Conservation (phyloP, 2,113 vertebrate species). For the Zosterops hypoxanthus region DNA sequence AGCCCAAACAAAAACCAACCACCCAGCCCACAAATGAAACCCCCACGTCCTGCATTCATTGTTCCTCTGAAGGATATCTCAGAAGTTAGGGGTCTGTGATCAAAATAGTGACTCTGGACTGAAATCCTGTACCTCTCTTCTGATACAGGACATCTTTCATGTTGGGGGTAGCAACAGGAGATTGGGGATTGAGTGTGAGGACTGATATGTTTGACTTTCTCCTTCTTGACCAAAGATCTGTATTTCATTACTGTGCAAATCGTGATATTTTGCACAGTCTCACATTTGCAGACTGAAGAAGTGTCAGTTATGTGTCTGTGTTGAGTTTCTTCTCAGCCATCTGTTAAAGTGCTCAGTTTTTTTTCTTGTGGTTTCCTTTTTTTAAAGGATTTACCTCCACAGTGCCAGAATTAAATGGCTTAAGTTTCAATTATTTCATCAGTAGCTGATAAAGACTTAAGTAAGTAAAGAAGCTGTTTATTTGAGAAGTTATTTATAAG, state of each 20-base stretch:
- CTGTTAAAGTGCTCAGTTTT: neutral
- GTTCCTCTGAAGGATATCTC: neutral
- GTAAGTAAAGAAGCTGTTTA: neutral
- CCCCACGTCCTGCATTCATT: rapidly evolving
- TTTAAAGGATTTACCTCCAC: neutral
- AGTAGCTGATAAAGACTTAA: neutral
- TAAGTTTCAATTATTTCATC: neutral
- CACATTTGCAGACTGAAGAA: neutral
- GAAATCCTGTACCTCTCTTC: neutral
- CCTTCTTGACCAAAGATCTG: neutral
- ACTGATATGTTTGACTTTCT: neutral
- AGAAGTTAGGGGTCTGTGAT: neutral
- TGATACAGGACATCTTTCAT: neutral
- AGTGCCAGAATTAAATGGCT: neutral
- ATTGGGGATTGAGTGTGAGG: neutral
- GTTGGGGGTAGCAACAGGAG: neutral
- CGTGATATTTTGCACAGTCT: neutral
- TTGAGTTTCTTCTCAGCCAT: neutral
- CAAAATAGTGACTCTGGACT: neutral
- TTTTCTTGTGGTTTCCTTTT: neutral
- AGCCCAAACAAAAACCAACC: neutral
- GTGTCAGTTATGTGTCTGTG: neutral
- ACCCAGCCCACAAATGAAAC: neutral
- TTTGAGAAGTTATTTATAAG: neutral
- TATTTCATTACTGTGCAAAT: neutral